These are phyloP conservation scores for Oscheius sp. DNA, from an alignment of 2,888 invertebrate species.

Conservation along the genomic window DNA sequence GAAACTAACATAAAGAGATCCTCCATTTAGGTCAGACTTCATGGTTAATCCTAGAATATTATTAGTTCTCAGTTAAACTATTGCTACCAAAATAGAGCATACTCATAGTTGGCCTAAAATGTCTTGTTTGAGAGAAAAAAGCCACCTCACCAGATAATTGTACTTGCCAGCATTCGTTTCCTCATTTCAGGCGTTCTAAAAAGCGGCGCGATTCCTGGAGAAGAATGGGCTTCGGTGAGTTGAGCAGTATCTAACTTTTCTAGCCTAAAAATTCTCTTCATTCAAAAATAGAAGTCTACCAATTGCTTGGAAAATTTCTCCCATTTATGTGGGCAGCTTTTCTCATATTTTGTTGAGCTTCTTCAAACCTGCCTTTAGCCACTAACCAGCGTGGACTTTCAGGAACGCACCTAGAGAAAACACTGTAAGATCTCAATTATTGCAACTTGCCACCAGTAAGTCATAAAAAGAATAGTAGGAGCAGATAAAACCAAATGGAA, in stretches of 20 bases:
- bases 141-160: not conserved
- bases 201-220: too few relatives aligned
- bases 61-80: too few relatives aligned
- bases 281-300: not conserved
- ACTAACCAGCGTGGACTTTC: not conserved
- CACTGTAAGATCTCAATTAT: not conserved
- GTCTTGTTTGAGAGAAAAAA: too few relatives aligned
- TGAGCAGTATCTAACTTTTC: too few relatives aligned
- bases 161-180: not conserved
- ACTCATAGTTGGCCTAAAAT: not conserved
- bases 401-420: not conserved
- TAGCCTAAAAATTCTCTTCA: too few relatives aligned
- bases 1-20: not conserved
- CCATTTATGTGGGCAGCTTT: not conserved
- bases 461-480: not conserved
- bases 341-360: not conserved
- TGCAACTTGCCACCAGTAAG: not conserved
- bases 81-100: not conserved
- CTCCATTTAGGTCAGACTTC: not conserved
- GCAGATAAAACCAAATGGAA: not conserved
- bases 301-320: not conserved
- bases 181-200: not conserved
- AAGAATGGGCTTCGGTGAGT: too few relatives aligned
- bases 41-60: too few relatives aligned
- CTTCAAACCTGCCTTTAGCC: not conserved